Percentiles rank a stretch among this genome's conserved stretches.
phyloP scores from a whole-genome alignment of 1,140 invertebrate species.

The Scaptomyza pallida region DNA sequence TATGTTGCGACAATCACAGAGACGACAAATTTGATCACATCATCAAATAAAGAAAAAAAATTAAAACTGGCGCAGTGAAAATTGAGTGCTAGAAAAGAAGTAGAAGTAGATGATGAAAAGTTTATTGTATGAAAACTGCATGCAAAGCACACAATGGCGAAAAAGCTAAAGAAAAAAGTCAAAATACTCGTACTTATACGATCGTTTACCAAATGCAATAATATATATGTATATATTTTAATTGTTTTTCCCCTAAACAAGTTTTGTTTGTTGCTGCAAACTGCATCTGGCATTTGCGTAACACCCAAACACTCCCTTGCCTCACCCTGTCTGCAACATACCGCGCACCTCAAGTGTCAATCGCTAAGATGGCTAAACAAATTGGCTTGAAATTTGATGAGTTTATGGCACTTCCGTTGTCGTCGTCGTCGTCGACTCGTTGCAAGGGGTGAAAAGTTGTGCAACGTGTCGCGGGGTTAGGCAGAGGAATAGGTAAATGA shows the following conservation, averaged over 20 bases:
- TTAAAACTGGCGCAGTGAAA: constrained; percentile 10
- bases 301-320: neutral
- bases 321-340: neutral
- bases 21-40: constrained; percentile 37
- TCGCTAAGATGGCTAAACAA: constrained; percentile 40
- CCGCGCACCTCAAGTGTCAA: constrained; percentile 7
- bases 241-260: no score
- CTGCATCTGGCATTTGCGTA: neutral
- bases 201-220: no score
- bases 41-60: constrained; percentile 30
- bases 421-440: constrained; percentile 39
- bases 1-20: constrained; percentile 29
- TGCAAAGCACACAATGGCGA: no score
- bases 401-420: constrained; percentile 53
- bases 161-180: no score
- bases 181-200: no score
- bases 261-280: no score
- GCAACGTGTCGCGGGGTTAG: constrained; percentile 21
- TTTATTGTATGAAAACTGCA: constrained; percentile 3
- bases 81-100: neutral
- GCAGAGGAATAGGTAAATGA: constrained; percentile 44
- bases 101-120: neutral
- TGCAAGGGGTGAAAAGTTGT: constrained; percentile 42
- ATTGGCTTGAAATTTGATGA: constrained; percentile 72
- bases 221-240: no score